These are phyloP conservation scores for Poeciliopsis turneri DNA, from an alignment of 2,797 vertebrate genomes.

Conservation along the genomic window DNA sequence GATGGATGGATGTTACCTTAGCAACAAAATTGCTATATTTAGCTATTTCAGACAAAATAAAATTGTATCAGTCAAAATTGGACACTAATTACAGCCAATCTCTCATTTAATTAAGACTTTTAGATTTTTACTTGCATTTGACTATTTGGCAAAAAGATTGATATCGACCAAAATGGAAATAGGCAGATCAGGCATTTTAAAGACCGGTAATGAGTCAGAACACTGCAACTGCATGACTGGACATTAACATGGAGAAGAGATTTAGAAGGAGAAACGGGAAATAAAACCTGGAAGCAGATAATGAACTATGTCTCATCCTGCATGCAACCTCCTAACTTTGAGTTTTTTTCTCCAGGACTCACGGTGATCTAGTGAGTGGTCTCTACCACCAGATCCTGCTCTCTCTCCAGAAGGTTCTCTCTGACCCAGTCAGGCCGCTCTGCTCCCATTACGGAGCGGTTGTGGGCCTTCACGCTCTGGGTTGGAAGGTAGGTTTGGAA, in stretches of 20 bases:
- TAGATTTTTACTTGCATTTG: no score
- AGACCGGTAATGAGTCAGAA: no score
- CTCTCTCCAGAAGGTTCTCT: slow-evolving; percentile 92
- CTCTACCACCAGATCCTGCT: slow-evolving; percentile 94
- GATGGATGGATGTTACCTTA: background rate
- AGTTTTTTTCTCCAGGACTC: slow-evolving; percentile 80
- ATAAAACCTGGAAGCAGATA: background rate
- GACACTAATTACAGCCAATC: no score
- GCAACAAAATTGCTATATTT: no score
- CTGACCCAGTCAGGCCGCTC: slow-evolving; percentile 91
- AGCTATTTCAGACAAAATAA: no score
- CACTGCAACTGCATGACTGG: background rate
- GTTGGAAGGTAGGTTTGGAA: slow-evolving; percentile 87
- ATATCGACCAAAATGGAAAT: no score
- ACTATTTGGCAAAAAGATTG: no score
- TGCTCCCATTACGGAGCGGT: slow-evolving; percentile 96
- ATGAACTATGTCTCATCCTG: background rate
- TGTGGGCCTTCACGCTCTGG: slow-evolving; percentile 91
- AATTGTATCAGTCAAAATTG: no score
- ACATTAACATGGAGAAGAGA: background rate
- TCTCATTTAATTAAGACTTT: no score
- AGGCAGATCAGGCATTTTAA: no score
- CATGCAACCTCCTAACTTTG: background rate
- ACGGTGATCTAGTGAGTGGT: slow-evolving; percentile 89
- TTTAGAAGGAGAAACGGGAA: background rate